phyloP scores from a whole-genome alignment of 2,113 vertebrate genomes.

The Coreoperca whiteheadi region DNA sequence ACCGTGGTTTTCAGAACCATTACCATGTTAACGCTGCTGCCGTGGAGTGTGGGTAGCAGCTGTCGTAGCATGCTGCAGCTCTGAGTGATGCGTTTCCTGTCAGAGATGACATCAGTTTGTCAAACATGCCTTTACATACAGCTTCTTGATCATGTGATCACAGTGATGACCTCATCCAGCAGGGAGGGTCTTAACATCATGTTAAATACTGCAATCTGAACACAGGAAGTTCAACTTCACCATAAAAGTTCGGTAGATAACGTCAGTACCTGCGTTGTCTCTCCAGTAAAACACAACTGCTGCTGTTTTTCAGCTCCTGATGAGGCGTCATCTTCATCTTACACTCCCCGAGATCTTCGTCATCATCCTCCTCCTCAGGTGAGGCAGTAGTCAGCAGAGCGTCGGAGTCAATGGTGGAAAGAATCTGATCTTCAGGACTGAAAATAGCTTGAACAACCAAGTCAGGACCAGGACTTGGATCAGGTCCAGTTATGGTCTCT shows the following conservation, averaged over 20 bases:
- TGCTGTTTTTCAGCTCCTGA: not conserved
- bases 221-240: no score
- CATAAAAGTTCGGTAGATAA: no score
- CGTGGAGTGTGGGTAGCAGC: not conserved
- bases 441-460: not conserved
- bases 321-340: not conserved
- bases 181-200: no score
- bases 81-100: constrained; percentile 5
- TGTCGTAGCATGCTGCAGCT: not conserved
- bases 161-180: no score
- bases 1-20: not conserved
- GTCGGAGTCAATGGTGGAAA: not conserved
- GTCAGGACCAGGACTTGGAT: no score
- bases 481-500: no score
- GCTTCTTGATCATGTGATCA: no score
- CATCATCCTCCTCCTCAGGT: not conserved
- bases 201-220: no score
- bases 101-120: not conserved
- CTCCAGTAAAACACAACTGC: not conserved
- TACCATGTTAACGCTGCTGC: not conserved
- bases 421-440: not conserved
- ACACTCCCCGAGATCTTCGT: not conserved
- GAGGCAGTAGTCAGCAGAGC: not conserved
- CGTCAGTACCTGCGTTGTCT: not conserved
- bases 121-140: not conserved